Evolutionary conservation across 2,888 invertebrate species (phyloP), one percentile per base, ranked within the genome.

Genomic region (Ophion ellenae): DNA sequence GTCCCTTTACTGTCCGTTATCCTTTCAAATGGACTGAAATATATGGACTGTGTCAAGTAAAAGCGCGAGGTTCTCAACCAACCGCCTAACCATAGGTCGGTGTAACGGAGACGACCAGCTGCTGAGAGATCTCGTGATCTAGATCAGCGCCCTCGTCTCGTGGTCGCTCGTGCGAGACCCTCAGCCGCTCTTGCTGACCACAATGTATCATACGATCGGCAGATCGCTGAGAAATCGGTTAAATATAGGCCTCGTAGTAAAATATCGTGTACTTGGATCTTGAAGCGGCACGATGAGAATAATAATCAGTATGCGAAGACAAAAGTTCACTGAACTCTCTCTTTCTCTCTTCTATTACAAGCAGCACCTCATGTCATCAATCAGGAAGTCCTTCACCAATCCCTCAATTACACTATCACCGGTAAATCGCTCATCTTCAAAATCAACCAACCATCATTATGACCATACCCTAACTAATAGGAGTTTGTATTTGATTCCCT

Each of bases 161-260:
- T 87, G 84, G 57, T 87, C 87, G 81, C 80, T 87, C 84, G 82
- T 84, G 85, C 84, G 79, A 70, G 69, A 82, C 75, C 63, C 69
- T 71, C 70, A 67, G 71, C 11, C 45, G 57, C 71, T 81, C 59
- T 66, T 66, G 28, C 81, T 61, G 59, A 17, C 47, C 63, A 75
- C 45, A 28, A 66, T 64, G 10, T 32, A 64, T 9, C 36, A 10
- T 53, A 9, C 47, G 47, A 53, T 76, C 53, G 2, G 28, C 59
- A 17, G 77, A 57, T 77, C 77, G 77, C 81, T 73, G 36, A 74
- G 63, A 77, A 61, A 69, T 36, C 59, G 53, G 32, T 20, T 53
- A 9, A 64, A 61, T 45, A 79, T 63, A 7, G 47, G 36, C 71
- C 32, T 66, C 63, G 57, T 57, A 47, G n/a, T 11, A 32, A n/a